Conservation (phyloP, 2,113 vertebrate genomes). For the Dinomys branickii region DNA sequence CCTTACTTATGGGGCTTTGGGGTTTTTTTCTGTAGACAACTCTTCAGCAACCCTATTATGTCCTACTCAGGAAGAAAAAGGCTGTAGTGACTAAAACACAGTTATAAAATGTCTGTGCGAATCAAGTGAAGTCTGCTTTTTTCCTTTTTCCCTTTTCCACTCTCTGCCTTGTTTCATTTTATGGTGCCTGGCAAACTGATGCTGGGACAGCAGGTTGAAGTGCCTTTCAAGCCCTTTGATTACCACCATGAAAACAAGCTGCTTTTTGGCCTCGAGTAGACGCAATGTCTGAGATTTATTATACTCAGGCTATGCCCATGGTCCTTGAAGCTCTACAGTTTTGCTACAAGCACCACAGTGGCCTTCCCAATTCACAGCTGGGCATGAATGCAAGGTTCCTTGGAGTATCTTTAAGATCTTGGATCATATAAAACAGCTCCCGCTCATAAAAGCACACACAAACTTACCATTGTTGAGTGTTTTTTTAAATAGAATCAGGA, state of each 20-base stretch:
- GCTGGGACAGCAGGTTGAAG: slow-evolving; percentile 61
- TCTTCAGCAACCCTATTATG: slow-evolving; percentile 54
- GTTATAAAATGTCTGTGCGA: slow-evolving; percentile 55
- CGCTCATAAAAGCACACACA: slow-evolving; percentile 85
- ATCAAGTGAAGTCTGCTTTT: slow-evolving; percentile 49
- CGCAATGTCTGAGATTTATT: slow-evolving; percentile 55
- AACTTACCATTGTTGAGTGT: slow-evolving; percentile 87
- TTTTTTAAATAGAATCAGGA: slow-evolving; percentile 89
- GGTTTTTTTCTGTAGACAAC: not conserved
- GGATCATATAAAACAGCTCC: slow-evolving; percentile 84
- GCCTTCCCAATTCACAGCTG: slow-evolving; percentile 61
- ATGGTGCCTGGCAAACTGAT: not conserved
- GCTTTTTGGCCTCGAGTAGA: slow-evolving; percentile 38
- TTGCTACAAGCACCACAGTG: slow-evolving; percentile 14
- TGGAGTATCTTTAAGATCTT: slow-evolving; percentile 87
- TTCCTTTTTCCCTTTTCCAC: not conserved
- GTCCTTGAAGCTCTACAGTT: slow-evolving; percentile 56
- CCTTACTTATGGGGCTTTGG: not conserved
- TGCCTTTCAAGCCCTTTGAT: slow-evolving; percentile 54
- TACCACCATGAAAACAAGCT: slow-evolving; percentile 63
- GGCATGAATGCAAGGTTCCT: slow-evolving; percentile 82
- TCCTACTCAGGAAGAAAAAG: slow-evolving; percentile 31
- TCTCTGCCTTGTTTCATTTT: slow-evolving; percentile 61
- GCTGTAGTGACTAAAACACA: slow-evolving; percentile 54
- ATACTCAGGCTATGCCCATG: slow-evolving; percentile 33